Evolutionary conservation across 2,113 vertebrate genomes (phyloP).

Genomic region (Alces alces): DNA sequence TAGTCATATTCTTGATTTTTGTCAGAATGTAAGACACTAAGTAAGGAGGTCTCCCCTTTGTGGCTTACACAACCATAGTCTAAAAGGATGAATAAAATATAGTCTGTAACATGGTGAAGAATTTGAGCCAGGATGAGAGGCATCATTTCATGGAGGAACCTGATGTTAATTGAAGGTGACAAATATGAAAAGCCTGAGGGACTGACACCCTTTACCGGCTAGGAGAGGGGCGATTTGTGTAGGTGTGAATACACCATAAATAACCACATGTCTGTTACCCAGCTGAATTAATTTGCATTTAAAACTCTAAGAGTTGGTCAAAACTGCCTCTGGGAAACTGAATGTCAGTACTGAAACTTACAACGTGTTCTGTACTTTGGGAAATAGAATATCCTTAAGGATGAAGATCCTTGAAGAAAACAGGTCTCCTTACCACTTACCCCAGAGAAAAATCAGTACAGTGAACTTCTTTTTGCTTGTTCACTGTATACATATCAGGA

Average conservation of each 20-base stretch:
- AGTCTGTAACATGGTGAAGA: not conserved
- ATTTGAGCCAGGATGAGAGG: not conserved
- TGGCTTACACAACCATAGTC: not conserved
- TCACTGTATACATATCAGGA: not conserved
- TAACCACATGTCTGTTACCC: constrained; percentile 6
- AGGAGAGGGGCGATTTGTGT: not conserved
- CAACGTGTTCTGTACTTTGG: not conserved
- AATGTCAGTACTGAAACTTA: not conserved
- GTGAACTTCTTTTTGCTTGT: not conserved
- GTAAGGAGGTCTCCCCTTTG: not conserved
- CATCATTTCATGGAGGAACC: constrained; percentile 14
- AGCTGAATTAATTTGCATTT: constrained; percentile 47
- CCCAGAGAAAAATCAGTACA: not conserved
- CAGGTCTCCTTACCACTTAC: not conserved
- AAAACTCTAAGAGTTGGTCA: constrained; percentile 21
- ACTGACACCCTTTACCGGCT: not conserved
- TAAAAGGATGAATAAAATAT: not conserved
- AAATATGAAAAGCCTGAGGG: constrained; percentile 15
- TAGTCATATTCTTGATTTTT: not conserved
- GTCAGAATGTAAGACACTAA: not conserved
- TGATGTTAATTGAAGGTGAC: constrained; percentile 41
- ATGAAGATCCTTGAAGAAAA: constrained; percentile 27
- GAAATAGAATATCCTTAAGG: not conserved
- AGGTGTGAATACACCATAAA: not conserved
- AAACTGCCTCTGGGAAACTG: not conserved